Base-by-base conservation (phyloP, 2,113 vertebrate genomes). In the Alaudala cheleensis region DNA sequence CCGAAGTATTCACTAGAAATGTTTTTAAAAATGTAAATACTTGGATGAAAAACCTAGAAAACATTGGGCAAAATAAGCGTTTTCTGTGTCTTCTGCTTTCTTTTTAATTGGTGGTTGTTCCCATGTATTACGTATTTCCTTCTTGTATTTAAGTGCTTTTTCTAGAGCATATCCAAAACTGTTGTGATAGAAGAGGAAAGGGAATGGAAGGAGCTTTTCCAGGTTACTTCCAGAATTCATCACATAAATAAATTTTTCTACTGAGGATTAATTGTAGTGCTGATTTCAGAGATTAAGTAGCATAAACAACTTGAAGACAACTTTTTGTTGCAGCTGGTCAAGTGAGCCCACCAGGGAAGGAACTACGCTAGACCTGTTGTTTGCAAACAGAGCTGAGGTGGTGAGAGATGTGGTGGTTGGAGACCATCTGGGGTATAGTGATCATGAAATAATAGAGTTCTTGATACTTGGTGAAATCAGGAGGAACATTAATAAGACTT, bases 111-210 rank as follows among this genome's bases (percentile, higher is more conserved):
- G 2, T 23, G 24, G 0, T n/a, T 44, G 24, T 50, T 37, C 29
- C 12, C 0, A 1, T 10, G 6, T 42, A 6, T 58, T 58, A 19
- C 1, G 1, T 53, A 28, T 44, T 85, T 71, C 9, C 2, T 57
- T 69, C 18, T 12, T 86, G 6, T 71, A 29, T 69, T 76, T 31
- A 77, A 88, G 12, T 62, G 4, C 10, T 45, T 28, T 92, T 77
- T 77, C 47, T 83, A 37, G 15, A 45, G 4, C 16, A 23, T 12
- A 45, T 28, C 40, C 42, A 40, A 65, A 86, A 61, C 33, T 29
- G 8, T 71, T 71, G 26, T 0, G 3, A 40, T 26, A 26, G 58
- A 72, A 54, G 33, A 62, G 6, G 44, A 65, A 91, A 29, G 24
- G 15, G 18, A 72, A 51, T 25, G 14, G 66, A 51, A 61, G 11